A percentile compares a stretch with the other conserved stretches of the same genome.
Conservation (phyloP, 2,797 vertebrate species). For the Chelmon rostratus region DNA sequence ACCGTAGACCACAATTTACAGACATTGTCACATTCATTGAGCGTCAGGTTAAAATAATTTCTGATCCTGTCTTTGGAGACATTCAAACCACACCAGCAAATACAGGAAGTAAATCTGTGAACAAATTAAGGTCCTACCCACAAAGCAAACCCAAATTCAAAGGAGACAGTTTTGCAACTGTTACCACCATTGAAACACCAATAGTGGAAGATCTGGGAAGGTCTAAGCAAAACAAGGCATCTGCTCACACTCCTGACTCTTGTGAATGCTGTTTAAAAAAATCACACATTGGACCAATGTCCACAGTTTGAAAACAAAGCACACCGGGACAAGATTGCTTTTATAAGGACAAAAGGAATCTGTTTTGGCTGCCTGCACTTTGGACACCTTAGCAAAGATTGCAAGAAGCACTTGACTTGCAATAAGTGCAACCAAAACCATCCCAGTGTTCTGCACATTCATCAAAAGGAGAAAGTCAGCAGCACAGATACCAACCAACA, state of each 20-base stretch:
- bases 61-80: slow-evolving; percentile 34
- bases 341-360: slow-evolving; percentile 12
- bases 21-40: slow-evolving; percentile 41
- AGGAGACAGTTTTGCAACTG: slow-evolving; percentile 26
- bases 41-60: slow-evolving; percentile 28
- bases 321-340: slow-evolving; percentile 9
- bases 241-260: not conserved
- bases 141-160: not conserved
- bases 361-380: slow-evolving; percentile 14
- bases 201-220: no score
- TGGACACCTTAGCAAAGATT: not conserved
- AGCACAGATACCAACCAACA: not conserved
- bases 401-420: not conserved
- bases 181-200: not conserved
- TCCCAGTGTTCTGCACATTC: not conserved
- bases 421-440: not conserved
- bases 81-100: slow-evolving; percentile 3
- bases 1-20: slow-evolving; percentile 21
- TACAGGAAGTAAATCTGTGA: not conserved
- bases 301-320: slow-evolving; percentile 6
- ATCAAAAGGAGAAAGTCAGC: not conserved
- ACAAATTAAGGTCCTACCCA: not conserved
- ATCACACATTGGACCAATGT: slow-evolving; percentile 20
- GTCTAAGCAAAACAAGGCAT: no score
- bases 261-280: slow-evolving; percentile 9